Evolutionary conservation across 2,888 invertebrate genomes (phyloP), one percentile per base, ranked within the genome.

Genomic region (Phortica okadai): DNA sequence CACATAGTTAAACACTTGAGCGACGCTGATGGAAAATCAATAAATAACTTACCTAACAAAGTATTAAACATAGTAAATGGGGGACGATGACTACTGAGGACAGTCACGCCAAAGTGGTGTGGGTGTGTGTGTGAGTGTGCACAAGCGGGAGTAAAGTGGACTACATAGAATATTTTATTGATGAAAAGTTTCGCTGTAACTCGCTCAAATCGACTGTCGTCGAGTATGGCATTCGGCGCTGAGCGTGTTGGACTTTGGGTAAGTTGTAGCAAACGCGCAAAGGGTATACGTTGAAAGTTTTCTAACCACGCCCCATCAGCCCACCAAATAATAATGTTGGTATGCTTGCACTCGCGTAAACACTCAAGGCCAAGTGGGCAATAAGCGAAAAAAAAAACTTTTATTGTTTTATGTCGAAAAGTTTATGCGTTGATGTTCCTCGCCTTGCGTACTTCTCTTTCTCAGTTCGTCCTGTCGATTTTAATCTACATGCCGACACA

Each of bases 281-380:
- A 33, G 33, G 33, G 33, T 33, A 5, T 5, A 33, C 33, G 33
- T 4, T 33, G 33, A 33, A 33, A 33, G 33, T 33, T 33, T 33
- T 33, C 33, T 33, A 33, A 33, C 33, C 3, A 2, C 33, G 33
- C 33, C 2, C 1, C 33, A 33, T 2, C 33, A 33, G 33, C 33
- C 33, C 4, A 5, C 33, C 33, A 33, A 33, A 33, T 33, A 33
- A 33, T 33, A 5, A 33, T 33, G 21, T 21, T 21, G 33, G 33
- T 33, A 5, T 33, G 33, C 33, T 33, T 5, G 21, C 72, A 67
- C n/a, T 67, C 88, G 85, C 84, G 87, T 85, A 85, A 82, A 82
- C 84, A 87, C 88, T 85, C 88, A 88, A 88, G 85, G 88, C 87
- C 88, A 85, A 85, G 87, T 87, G 82, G 85, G 82, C 85, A 88